Conservation (phyloP, 2,113 vertebrate genomes). For the Sapayoa aenigma region DNA sequence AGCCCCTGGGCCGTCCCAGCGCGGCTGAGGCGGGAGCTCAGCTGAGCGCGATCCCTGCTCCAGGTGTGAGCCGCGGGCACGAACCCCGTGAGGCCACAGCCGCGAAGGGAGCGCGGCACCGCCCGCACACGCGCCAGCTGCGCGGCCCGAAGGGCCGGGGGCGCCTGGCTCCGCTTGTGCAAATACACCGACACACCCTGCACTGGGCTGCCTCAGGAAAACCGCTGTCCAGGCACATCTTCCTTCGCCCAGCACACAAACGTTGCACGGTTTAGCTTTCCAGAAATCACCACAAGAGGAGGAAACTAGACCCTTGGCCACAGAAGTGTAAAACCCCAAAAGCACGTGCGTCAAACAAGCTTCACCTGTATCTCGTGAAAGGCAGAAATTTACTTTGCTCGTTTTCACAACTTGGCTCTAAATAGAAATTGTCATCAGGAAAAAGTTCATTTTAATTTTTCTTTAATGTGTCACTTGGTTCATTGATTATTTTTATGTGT, state of each 20-base stretch:
- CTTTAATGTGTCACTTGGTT: not conserved
- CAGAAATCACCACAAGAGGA: not conserved
- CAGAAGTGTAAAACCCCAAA: not conserved
- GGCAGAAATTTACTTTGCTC: not conserved
- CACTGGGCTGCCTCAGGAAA: rapidly evolving
- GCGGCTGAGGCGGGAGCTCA: too few relatives aligned
- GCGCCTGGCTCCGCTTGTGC: not conserved
- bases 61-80: too few relatives aligned
- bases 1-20: too few relatives aligned
- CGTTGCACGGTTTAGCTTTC: not conserved
- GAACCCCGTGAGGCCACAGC: too few relatives aligned
- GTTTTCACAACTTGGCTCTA: not conserved
- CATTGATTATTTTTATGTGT: not conserved
- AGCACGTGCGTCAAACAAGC: not conserved
- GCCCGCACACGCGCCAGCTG: too few relatives aligned
- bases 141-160: not conserved
- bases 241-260: not conserved
- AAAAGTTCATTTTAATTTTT: not conserved
- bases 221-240: not conserved
- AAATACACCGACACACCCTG: not conserved
- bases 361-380: not conserved
- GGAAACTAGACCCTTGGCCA: not conserved
- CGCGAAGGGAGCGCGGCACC: too few relatives aligned
- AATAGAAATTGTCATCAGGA: not conserved
- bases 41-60: too few relatives aligned